Base-by-base conservation (phyloP, 2,797 vertebrate genomes). In the Erethizon dorsatum region DNA sequence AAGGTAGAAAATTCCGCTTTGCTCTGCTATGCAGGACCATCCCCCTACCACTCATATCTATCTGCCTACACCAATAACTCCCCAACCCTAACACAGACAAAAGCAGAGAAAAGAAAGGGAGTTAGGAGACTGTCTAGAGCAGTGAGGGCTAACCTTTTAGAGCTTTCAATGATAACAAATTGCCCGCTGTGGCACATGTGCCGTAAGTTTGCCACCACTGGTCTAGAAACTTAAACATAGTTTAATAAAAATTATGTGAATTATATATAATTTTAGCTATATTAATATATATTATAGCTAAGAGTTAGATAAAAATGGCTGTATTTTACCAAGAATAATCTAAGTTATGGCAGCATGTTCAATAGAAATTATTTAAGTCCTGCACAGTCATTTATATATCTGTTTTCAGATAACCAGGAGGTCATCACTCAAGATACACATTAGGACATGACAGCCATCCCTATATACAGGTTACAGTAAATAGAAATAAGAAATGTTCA, bases 171-270 rank as follows among this genome's bases (percentile, higher is more conserved):
- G 37, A 69, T 41, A 71, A 37, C 67, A 41, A 33, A n/a, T n/a
- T n/a, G 69, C 4, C 37, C n/a, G 0, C 69, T 12, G 37, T 20
- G 8, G 69, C 69, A 71, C 10, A 22, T 24, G 37, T 22, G 33
- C n/a, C 37, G 41, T 41, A 41, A 9, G 37, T 41, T 71, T 71
- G n/a, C 10, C 69, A 71, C 37, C 37, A 71, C n/a, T 71, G 69
- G 20, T 71, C 37, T 71, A 88, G 82, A 95, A 96, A 94, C 56
- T 91, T 31, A 97, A 94, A 63, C 61, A 90, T 33, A 56, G 11
- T 50, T 96, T 87, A 96, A 92, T 77, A 95, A 98, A 97, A 97
- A 97, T 97, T 97, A 97, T 91, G 5, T 93, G 88, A 89, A 97
- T 98, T 98, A 98, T 96, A 26, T 98, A 96, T 69, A 63, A 85